Conservation (phyloP, 2,888 invertebrate genomes). For the Perdita meconis region DNA sequence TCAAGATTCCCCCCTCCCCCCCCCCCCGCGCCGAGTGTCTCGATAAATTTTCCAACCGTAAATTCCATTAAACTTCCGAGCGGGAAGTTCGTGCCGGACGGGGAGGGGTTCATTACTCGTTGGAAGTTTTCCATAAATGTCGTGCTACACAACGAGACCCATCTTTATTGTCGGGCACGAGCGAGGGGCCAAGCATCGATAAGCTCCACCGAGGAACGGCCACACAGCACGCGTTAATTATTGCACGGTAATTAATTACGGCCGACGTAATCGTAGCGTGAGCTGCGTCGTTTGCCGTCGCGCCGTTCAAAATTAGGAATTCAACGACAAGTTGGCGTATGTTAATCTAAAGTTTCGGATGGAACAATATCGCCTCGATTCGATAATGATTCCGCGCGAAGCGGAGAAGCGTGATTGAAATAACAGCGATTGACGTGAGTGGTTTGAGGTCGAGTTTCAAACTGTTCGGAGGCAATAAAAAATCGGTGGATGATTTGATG, state of each 20-base stretch:
- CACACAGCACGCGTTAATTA: slow-evolving; percentile 53
- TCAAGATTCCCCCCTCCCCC: too few relatives aligned
- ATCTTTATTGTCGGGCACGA: background rate
- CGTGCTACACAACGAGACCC: background rate
- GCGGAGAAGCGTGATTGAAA: slow-evolving; percentile 17
- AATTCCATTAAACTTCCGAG: slow-evolving; percentile 31
- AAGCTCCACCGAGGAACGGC: slow-evolving; percentile 17
- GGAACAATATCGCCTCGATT: background rate
- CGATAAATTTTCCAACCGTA: background rate
- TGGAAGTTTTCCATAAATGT: slow-evolving; percentile 9
- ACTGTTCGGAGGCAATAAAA: too few relatives aligned
- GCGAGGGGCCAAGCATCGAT: slow-evolving; percentile 20
- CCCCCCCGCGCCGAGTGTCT: background rate
- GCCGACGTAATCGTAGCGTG: slow-evolving; percentile 40
- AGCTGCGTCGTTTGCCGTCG: slow-evolving; percentile 18
- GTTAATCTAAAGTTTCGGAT: slow-evolving; percentile 11
- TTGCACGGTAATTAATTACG: slow-evolving; percentile 60
- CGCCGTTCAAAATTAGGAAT: slow-evolving; percentile 22
- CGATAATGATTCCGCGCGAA: slow-evolving; percentile 1
- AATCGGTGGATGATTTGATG: too few relatives aligned
- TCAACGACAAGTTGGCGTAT: slow-evolving; percentile 8
- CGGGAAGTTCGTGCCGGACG: background rate
- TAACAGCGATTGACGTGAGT: too few relatives aligned
- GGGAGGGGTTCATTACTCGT: slow-evolving; percentile 8
- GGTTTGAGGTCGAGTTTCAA: too few relatives aligned